Percentiles rank a stretch among this genome's conserved stretches.
Evolutionary conservation across 1,140 invertebrate genomes (phyloP).

Genomic region (Drosophila ercepeae): DNA sequence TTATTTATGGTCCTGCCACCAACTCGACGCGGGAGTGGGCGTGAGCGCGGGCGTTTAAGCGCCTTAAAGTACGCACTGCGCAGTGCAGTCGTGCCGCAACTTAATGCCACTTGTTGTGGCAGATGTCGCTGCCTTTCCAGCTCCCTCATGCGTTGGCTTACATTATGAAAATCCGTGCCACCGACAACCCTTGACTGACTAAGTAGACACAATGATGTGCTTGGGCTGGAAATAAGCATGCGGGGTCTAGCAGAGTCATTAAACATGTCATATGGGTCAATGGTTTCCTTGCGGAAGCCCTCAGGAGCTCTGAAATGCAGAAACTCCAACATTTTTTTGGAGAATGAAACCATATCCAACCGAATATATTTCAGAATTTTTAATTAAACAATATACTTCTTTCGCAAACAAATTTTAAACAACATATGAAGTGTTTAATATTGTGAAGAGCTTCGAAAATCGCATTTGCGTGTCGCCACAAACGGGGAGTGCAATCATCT

Average conservation of each 20-base stretch:
- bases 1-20: constrained; percentile 67
- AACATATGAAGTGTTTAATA: not conserved
- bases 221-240: constrained; percentile 1
- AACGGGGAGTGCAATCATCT: constrained; percentile 26
- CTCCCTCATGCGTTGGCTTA: constrained; percentile 21
- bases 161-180: constrained; percentile 42
- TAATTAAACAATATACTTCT: not conserved
- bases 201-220: constrained; percentile 39
- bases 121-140: constrained; percentile 25
- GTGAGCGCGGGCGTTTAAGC: constrained; percentile 60
- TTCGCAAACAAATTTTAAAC: no score
- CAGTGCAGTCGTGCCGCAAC: constrained; percentile 47
- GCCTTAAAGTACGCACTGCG: constrained; percentile 67
- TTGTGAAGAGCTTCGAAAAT: constrained; percentile 6
- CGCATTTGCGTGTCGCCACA: constrained; percentile 25
- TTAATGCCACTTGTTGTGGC: constrained; percentile 70
- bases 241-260: constrained; percentile 15
- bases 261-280: constrained; percentile 47
- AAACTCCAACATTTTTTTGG: not conserved
- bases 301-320: no score
- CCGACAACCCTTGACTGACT: constrained; percentile 30
- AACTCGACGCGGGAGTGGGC: not conserved
- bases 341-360: no score
- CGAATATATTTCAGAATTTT: not conserved
- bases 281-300: constrained; percentile 3